A percentile compares a stretch with the other conserved stretches of the same genome.
Conservation (phyloP, 64 coral and sea anemone species). For the Acropora tenuis region DNA sequence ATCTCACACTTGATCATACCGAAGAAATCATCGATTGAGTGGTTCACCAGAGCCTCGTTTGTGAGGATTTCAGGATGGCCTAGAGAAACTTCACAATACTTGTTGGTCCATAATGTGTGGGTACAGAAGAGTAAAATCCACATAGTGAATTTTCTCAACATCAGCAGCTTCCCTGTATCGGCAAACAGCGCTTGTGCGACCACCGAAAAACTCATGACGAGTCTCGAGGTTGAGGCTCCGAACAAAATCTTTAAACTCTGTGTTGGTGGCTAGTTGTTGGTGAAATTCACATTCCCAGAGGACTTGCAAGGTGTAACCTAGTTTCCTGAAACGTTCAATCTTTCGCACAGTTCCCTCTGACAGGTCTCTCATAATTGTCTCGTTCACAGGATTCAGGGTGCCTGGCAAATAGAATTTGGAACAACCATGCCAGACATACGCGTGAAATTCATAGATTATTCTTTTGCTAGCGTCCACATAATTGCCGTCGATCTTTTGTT, state of each 20-base stretch:
- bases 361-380: too few relatives aligned
- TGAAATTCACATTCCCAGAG: slow-evolving; percentile 55
- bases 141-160: too few relatives aligned
- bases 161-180: neutral
- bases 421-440: slow-evolving; percentile 46
- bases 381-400: slow-evolving; percentile 39
- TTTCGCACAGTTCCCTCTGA: too few relatives aligned
- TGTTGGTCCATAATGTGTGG: slow-evolving; percentile 68
- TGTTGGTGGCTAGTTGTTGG: neutral
- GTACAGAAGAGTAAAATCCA: slow-evolving; percentile 59
- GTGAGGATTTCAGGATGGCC: slow-evolving; percentile 20
- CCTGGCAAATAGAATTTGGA: neutral
- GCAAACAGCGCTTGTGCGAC: too few relatives aligned
- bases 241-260: slow-evolving; percentile 24
- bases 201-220: slow-evolving; percentile 34
- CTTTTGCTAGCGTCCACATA: too few relatives aligned
- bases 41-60: too few relatives aligned
- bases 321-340: too few relatives aligned
- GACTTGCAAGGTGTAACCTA: neutral
- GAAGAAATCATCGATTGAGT: too few relatives aligned
- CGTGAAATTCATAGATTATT: too few relatives aligned
- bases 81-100: too few relatives aligned
- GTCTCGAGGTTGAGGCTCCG: neutral
- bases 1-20: too few relatives aligned
- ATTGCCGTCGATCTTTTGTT: slow-evolving; percentile 25